phyloP scores from a whole-genome alignment of 1,140 invertebrate genomes.

The Cyclina sinensis region DNA sequence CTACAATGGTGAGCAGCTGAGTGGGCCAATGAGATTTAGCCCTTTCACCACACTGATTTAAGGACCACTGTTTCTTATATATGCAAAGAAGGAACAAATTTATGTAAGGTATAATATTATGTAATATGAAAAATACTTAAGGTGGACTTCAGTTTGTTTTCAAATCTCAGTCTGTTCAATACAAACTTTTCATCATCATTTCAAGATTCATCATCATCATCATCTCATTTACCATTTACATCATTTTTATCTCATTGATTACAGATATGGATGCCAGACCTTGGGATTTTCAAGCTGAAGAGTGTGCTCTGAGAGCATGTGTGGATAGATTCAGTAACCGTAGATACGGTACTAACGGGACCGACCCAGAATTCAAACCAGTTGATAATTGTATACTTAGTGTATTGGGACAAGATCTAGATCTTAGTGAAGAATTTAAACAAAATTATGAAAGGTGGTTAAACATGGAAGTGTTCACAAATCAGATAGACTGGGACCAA shows the following conservation, averaged over 20 bases:
- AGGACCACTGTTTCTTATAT: too few species aligned
- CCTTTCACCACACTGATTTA: too few species aligned
- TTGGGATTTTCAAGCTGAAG: constrained; percentile 99
- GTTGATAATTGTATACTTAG: constrained; percentile 95
- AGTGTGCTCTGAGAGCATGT: constrained; percentile 96
- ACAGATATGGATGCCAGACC: constrained; percentile 97
- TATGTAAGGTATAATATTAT: too few species aligned
- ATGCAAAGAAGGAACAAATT: too few species aligned
- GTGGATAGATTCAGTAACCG: constrained; percentile 98
- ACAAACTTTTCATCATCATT: too few species aligned
- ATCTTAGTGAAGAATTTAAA: constrained; percentile 98
- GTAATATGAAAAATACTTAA: too few species aligned
- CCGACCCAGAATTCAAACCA: constrained; percentile 91
- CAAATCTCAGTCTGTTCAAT: too few species aligned
- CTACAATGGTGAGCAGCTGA: too few species aligned
- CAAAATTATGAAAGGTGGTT: constrained; percentile 98
- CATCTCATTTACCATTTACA: too few species aligned
- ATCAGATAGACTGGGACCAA: constrained; percentile 90
- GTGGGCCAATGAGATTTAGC: too few species aligned
- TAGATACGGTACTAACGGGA: constrained; percentile 90
- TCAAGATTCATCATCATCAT: too few species aligned
- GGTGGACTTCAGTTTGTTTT: too few species aligned
- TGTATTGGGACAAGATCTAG: constrained; percentile 91
- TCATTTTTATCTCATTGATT: constrained; percentile 62
- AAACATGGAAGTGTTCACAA: constrained; percentile 98